A percentile compares a stretch with the other conserved stretches of the same genome.
phyloP scores from a whole-genome alignment of 1,140 invertebrate species.

The Carposina sasakii region DNA sequence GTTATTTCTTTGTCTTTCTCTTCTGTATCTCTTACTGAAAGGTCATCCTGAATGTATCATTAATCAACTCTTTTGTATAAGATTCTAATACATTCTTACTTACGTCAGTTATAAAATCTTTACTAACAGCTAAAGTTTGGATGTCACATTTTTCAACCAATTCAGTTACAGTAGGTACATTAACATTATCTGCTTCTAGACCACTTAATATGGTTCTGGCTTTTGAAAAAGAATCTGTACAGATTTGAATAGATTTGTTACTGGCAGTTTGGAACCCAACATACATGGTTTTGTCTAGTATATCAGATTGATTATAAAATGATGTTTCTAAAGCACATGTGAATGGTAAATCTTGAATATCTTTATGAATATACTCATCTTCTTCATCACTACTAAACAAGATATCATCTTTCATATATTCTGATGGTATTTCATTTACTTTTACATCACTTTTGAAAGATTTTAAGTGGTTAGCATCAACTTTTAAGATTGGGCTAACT shows the following conservation, averaged over 20 bases:
- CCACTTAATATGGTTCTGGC: constrained; percentile 48
- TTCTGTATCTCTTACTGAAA: neutral
- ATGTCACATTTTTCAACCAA: constrained; percentile 39
- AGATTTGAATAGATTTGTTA: constrained; percentile 55
- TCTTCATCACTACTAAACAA: constrained; percentile 63
- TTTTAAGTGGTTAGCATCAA: neutral
- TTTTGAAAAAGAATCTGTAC: constrained; percentile 47
- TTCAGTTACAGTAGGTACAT: constrained; percentile 28
- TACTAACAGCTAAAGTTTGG: constrained; percentile 1
- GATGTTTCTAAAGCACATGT: constrained; percentile 51
- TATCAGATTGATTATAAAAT: constrained; percentile 33
- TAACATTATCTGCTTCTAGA: constrained; percentile 14
- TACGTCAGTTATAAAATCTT: neutral
- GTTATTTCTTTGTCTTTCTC: neutral
- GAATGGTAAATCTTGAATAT: constrained; percentile 38
- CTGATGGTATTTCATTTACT: neutral
- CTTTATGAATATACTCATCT: constrained; percentile 24
- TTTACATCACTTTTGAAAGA: neutral
- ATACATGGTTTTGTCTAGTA: constrained; percentile 53
- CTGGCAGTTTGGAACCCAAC: constrained; percentile 62
- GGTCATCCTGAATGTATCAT: neutral
- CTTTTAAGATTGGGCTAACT: constrained; percentile 12
- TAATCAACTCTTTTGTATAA: neutral
- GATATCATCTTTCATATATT: constrained; percentile 37
- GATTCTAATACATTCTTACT: neutral